These are phyloP conservation scores for Brachyrhaphis roseni DNA, from an alignment of 2,797 vertebrate genomes.

Conservation along the genomic window DNA sequence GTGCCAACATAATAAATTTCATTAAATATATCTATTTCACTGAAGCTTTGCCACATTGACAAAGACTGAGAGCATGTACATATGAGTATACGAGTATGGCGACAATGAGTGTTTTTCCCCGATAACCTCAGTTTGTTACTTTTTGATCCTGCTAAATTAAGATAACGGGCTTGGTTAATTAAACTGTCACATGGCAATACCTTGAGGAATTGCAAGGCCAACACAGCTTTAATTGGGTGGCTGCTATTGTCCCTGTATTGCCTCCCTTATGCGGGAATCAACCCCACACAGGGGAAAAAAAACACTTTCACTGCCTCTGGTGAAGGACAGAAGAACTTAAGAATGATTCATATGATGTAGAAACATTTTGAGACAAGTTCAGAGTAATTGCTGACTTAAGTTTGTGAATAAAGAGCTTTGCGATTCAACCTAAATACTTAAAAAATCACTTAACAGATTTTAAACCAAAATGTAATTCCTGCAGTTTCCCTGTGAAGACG, in stretches of 20 bases:
- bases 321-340: constrained; percentile 25
- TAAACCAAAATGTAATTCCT: constrained; percentile 7
- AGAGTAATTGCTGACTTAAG: constrained; percentile 18
- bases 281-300: constrained; percentile 35
- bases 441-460: constrained; percentile 1
- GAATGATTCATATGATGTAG: constrained; percentile 30
- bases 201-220: constrained; percentile 81
- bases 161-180: constrained; percentile 85
- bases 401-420: constrained; percentile 9
- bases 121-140: constrained; percentile 82
- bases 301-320: constrained; percentile 42
- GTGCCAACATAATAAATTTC: constrained; percentile 16
- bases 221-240: constrained; percentile 81
- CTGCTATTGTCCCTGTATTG: constrained; percentile 73
- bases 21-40: constrained; percentile 29
- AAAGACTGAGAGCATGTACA: constrained; percentile 30
- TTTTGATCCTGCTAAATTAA: constrained; percentile 85
- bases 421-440: constrained; percentile 2
- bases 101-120: constrained; percentile 71
- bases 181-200: constrained; percentile 85
- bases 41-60: constrained; percentile 13
- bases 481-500: constrained; percentile 12
- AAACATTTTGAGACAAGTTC: constrained; percentile 10
- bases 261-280: constrained; percentile 52
- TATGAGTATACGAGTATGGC: constrained; percentile 49